These are phyloP conservation scores for Cryptoblepharus egeriae DNA, from an alignment of 2,797 vertebrate genomes.

Conservation along the genomic window DNA sequence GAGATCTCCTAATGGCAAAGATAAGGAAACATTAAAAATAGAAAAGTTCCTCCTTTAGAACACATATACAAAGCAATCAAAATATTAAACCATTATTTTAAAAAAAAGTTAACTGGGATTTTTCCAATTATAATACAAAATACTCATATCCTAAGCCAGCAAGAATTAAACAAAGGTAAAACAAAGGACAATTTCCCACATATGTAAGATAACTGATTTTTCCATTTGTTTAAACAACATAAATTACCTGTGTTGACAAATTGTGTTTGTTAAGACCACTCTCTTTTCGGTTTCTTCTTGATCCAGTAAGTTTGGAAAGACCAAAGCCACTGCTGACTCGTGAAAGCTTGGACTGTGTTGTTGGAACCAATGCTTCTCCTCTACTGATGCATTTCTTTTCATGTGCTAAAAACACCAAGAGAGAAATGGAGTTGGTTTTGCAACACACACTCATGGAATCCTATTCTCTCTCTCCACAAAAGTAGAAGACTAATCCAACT, in stretches of 20 bases:
- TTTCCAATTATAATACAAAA: neutral
- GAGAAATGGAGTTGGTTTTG: neutral
- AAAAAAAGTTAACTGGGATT: neutral
- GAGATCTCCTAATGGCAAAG: conserved; percentile 89
- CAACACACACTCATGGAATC: neutral
- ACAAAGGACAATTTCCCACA: neutral
- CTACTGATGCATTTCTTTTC: conserved; percentile 97
- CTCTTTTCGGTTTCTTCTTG: conserved; percentile 93
- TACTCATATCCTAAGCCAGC: neutral
- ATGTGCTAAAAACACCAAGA: conserved; percentile 80
- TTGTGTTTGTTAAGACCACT: conserved; percentile 93
- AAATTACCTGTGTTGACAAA: conserved; percentile 90
- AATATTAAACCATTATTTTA: neutral
- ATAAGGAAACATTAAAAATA: neutral
- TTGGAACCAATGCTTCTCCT: conserved; percentile 88
- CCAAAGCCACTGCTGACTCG: conserved; percentile 97
- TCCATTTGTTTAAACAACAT: neutral
- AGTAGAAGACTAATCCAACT: no score
- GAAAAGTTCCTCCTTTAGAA: neutral
- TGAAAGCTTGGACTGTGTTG: conserved; percentile 93
- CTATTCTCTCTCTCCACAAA: no score
- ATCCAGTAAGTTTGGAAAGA: conserved; percentile 95
- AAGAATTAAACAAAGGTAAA: neutral
- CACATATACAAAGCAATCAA: neutral
- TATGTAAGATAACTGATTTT: neutral